A percentile compares a stretch with the other conserved stretches of the same genome.
Conservation (phyloP, 2,888 invertebrate genomes). For the Hoplodrina ambigua region DNA sequence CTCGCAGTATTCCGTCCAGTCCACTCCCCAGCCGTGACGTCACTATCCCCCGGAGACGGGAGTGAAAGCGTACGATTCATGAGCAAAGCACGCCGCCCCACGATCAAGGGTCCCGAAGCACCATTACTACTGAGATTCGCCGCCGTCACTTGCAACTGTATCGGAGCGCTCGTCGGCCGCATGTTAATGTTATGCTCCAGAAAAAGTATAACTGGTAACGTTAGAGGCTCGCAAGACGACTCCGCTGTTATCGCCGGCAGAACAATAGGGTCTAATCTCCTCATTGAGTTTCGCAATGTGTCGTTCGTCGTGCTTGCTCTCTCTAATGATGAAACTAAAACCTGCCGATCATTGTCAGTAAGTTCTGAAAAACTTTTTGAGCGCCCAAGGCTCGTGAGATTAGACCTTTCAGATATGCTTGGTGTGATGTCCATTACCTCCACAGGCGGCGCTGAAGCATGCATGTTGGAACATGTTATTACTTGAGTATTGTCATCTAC, state of each 20-base stretch:
- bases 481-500: conserved; percentile 85
- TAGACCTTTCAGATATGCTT: conserved; percentile 69
- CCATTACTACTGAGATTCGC: conserved; percentile 85
- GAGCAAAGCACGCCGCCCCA: conserved; percentile 83
- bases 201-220: conserved; percentile 86
- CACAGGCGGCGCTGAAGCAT: conserved; percentile 68
- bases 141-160: conserved; percentile 87
- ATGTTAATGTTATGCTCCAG: conserved; percentile 86
- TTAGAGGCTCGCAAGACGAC: conserved; percentile 81
- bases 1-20: conserved; percentile 80
- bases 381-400: conserved; percentile 73
- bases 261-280: conserved; percentile 85
- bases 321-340: conserved; percentile 75
- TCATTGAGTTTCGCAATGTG: conserved; percentile 84
- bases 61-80: conserved; percentile 86
- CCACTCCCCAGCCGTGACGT: conserved; percentile 82
- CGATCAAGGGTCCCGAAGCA: conserved; percentile 84
- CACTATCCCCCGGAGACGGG: conserved; percentile 86
- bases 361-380: conserved; percentile 86
- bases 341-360: conserved; percentile 75
- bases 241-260: conserved; percentile 81
- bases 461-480: conserved; percentile 72
- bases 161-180: conserved; percentile 86
- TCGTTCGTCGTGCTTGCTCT: conserved; percentile 79
- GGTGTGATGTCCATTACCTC: conserved; percentile 72